phyloP scores from a whole-genome alignment of 2,888 invertebrate species.

The Tetramorium bicarinatum region DNA sequence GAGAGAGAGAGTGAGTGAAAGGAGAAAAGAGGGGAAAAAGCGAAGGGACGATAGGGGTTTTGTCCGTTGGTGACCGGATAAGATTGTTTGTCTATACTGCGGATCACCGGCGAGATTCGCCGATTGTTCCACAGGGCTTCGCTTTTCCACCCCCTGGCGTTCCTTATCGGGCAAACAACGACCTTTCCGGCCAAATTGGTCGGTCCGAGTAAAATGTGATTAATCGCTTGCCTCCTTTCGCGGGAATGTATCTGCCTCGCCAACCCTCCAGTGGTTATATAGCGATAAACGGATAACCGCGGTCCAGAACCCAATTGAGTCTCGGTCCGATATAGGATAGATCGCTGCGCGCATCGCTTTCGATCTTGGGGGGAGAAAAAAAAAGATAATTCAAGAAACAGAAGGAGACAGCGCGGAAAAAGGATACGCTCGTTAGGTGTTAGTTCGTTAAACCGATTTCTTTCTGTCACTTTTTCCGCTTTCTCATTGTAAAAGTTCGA shows the following conservation, averaged over 20 bases:
- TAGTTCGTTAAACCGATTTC: conserved; percentile 53
- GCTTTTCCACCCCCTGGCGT: conserved; percentile 59
- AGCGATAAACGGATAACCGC: conserved; percentile 82
- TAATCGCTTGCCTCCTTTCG: conserved; percentile 80
- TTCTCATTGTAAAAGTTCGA: conserved; percentile 46
- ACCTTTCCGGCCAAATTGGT: conserved; percentile 83
- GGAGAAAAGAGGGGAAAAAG: neutral
- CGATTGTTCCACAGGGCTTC: conserved; percentile 72
- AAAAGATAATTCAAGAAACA: conserved; percentile 23
- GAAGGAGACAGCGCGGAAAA: conserved; percentile 30
- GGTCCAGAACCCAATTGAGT: conserved; percentile 81
- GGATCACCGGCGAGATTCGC: conserved; percentile 65
- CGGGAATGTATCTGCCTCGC: conserved; percentile 70
- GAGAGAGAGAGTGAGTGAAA: neutral
- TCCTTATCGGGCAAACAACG: conserved; percentile 82
- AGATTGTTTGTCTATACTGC: conserved; percentile 77
- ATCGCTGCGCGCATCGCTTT: conserved; percentile 64
- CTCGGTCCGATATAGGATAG: conserved; percentile 60
- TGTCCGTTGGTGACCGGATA: conserved; percentile 71
- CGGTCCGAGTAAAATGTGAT: conserved; percentile 81
- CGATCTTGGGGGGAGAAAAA: conserved; percentile 26
- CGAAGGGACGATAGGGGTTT: conserved; percentile 43
- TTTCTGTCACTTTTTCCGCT: neutral
- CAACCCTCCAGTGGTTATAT: conserved; percentile 62
- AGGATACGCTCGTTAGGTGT: conserved; percentile 68